These are phyloP conservation scores for Cynocephalus volans DNA, from an alignment of 2,113 vertebrate genomes.

Conservation along the genomic window DNA sequence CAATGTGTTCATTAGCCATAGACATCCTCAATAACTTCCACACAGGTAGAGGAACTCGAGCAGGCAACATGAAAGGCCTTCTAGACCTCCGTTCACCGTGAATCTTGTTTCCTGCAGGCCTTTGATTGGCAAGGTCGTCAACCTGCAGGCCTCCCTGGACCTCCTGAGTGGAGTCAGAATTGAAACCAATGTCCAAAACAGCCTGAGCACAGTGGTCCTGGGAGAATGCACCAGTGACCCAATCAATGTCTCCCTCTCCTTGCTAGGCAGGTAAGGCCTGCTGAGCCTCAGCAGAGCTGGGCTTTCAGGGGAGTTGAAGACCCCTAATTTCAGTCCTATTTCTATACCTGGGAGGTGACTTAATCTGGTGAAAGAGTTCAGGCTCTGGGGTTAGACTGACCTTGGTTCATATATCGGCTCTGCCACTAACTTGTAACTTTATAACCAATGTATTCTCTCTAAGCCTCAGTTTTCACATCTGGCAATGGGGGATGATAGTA, in stretches of 20 bases:
- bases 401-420: background rate
- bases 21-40: background rate
- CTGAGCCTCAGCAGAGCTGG: background rate
- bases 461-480: background rate
- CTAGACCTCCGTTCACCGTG: background rate
- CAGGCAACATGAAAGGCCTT: background rate
- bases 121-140: accelerated
- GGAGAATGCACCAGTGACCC: accelerated
- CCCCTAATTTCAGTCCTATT: background rate
- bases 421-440: background rate
- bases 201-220: accelerated
- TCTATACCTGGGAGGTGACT: too few species aligned
- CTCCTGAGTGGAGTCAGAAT: accelerated
- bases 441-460: background rate
- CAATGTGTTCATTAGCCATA: background rate
- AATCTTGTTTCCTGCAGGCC: conserved; percentile 32
- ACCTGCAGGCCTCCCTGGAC: background rate
- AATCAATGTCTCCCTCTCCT: background rate
- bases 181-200: accelerated
- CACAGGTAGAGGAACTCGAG: background rate
- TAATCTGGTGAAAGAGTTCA: background rate
- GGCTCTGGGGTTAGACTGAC: background rate
- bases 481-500: background rate
- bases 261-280: background rate
- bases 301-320: background rate